These are phyloP conservation scores for Caracal caracal DNA, from an alignment of 2,113 vertebrate species.

Conservation along the genomic window DNA sequence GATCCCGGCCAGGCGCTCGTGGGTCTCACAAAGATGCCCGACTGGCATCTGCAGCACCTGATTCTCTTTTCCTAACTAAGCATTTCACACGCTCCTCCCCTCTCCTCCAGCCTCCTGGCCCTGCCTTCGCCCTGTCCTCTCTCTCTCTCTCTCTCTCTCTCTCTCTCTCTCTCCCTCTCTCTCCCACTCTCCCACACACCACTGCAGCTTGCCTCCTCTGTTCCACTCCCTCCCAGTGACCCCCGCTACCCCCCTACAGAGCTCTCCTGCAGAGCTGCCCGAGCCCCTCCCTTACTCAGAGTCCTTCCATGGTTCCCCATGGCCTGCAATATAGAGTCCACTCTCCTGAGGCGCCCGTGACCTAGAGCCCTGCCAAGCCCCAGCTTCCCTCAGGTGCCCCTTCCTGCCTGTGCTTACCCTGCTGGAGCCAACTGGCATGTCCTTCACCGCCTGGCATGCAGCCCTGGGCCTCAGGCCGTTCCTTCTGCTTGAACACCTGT, in stretches of 20 bases:
- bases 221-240: too few species aligned
- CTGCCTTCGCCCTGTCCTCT: neutral
- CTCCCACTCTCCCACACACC: neutral
- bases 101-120: neutral
- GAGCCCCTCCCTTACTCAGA: neutral
- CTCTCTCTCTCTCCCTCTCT: too few species aligned
- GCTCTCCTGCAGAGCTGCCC: neutral
- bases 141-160: neutral
- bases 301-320: neutral
- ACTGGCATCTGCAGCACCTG: neutral
- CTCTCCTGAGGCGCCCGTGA: neutral
- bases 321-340: neutral
- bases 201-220: neutral
- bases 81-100: neutral
- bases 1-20: neutral
- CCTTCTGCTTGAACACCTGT: slow-evolving; percentile 25
- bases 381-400: neutral
- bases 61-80: neutral
- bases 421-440: neutral
- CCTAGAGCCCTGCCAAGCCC: neutral
- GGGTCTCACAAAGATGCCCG: neutral
- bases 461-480: neutral
- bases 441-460: neutral
- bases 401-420: neutral
- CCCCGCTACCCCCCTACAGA: rapidly evolving